phyloP scores from a whole-genome alignment of 37 sponge, comb jelly and placozoan species.

The Dysidea cf. avara region DNA sequence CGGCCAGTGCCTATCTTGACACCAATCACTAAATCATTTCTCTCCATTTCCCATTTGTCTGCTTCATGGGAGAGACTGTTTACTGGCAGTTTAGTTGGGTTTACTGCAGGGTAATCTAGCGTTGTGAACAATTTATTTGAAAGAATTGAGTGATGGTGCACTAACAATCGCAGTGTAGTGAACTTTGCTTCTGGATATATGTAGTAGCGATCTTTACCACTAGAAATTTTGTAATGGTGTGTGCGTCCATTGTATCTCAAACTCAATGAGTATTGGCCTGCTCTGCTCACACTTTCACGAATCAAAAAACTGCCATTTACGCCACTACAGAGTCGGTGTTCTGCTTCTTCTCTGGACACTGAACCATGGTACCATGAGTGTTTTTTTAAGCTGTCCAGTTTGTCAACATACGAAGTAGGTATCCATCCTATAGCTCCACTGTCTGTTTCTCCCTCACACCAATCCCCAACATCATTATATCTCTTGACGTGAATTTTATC shows the following conservation, averaged over 20 bases:
- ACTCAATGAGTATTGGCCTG: constrained; percentile 96
- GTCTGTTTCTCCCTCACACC: too few relatives aligned
- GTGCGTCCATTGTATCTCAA: constrained; percentile 88
- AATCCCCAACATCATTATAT: constrained; percentile 55
- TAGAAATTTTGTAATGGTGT: constrained; percentile 88
- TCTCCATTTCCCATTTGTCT: too few relatives aligned
- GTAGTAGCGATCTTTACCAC: constrained; percentile 43
- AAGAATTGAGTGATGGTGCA: constrained; percentile 86
- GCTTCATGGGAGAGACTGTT: too few relatives aligned
- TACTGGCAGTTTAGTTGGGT: too few relatives aligned
- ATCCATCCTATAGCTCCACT: too few relatives aligned
- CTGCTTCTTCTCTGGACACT: constrained; percentile 95
- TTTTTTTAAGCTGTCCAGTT: constrained; percentile 85
- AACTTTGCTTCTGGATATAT: constrained; percentile 87
- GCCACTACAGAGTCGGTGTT: constrained; percentile 77
- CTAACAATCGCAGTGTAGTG: constrained; percentile 71
- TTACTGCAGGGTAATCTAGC: constrained; percentile 89
- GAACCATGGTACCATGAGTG: too few relatives aligned
- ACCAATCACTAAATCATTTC: too few relatives aligned
- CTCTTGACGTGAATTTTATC: constrained; percentile 72
- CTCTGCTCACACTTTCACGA: constrained; percentile 96
- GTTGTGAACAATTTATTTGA: constrained; percentile 86
- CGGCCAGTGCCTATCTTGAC: too few relatives aligned
- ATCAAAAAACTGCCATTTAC: too few relatives aligned
- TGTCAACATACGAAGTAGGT: constrained; percentile 84